phyloP scores from a whole-genome alignment of 2,888 invertebrate species.

The Hyalella azteca region DNA sequence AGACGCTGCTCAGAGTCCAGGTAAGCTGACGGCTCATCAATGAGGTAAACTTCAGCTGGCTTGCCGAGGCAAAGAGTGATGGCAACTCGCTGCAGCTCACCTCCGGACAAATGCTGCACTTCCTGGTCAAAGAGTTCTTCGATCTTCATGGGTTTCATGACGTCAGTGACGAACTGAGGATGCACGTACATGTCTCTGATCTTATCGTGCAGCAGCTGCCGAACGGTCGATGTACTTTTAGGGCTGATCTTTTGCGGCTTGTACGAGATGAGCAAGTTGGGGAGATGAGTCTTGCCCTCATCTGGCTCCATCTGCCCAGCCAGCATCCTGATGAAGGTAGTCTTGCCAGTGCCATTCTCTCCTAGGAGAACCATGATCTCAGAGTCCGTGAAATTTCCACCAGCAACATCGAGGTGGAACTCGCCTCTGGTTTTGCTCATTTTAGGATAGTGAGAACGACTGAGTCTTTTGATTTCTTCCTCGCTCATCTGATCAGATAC shows the following conservation, averaged over 20 bases:
- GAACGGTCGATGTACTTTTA: constrained; percentile 90
- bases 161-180: constrained; percentile 98
- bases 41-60: constrained; percentile 97
- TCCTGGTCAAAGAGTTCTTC: constrained; percentile 98
- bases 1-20: constrained; percentile 99
- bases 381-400: constrained; percentile 97
- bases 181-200: constrained; percentile 97
- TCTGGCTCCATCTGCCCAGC: constrained; percentile 95
- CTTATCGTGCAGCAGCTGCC: constrained; percentile 91
- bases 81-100: constrained; percentile 98
- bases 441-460: constrained; percentile 91
- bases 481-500: constrained; percentile 97
- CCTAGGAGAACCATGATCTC: constrained; percentile 95
- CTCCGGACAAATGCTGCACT: constrained; percentile 97
- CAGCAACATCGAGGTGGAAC: constrained; percentile 72
- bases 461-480: constrained; percentile 96
- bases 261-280: constrained; percentile 95
- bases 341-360: constrained; percentile 99
- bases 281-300: constrained; percentile 76
- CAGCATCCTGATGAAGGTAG: constrained; percentile 97
- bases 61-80: constrained; percentile 95
- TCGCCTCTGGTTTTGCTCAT: constrained; percentile 75
- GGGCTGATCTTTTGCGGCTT: constrained; percentile 99
- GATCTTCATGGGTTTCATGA: constrained; percentile 96
- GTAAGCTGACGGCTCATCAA: constrained; percentile 99